phyloP scores from a whole-genome alignment of 2,888 invertebrate genomes.

The Andrena fulva region DNA sequence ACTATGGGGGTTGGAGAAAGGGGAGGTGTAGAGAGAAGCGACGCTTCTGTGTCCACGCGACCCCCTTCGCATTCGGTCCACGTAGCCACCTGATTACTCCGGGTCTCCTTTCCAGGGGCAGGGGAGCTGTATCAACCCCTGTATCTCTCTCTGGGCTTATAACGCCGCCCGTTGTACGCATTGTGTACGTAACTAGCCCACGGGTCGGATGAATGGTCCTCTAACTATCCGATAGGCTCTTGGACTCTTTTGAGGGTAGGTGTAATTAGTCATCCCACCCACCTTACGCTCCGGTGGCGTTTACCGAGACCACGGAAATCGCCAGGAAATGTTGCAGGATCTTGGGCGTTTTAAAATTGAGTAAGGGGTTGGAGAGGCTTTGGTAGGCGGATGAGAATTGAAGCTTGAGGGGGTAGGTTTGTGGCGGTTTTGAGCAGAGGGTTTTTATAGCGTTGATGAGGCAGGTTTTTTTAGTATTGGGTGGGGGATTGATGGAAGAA shows the following conservation, averaged over 20 bases:
- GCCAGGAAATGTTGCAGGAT: no score
- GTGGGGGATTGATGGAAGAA: no score
- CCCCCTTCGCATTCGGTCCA: conserved; percentile 9
- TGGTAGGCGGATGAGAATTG: no score
- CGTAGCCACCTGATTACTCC: conserved; percentile 48
- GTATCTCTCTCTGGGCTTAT: conserved; percentile 16
- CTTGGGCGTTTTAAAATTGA: no score
- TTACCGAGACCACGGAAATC: conserved; percentile 9
- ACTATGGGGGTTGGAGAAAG: conserved; percentile 10
- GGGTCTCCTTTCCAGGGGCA: conserved; percentile 8
- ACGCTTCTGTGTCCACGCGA: not conserved
- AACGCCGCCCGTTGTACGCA: conserved; percentile 8
- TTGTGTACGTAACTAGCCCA: conserved; percentile 29
- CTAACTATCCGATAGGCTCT: conserved; percentile 27
- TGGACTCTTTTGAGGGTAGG: conserved; percentile 29
- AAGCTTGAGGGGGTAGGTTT: no score
- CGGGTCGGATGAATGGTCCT: conserved; percentile 36
- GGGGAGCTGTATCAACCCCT: conserved; percentile 31
- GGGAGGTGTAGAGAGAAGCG: conserved; percentile 11
- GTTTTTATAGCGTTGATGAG: no score
- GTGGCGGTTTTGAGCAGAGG: no score
- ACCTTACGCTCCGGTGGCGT: not conserved
- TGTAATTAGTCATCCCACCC: conserved; percentile 38
- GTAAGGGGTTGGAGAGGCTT: no score
- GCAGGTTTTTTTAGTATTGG: no score